phyloP scores from a whole-genome alignment of 2,797 vertebrate species.

The Neoniphon sammara region DNA sequence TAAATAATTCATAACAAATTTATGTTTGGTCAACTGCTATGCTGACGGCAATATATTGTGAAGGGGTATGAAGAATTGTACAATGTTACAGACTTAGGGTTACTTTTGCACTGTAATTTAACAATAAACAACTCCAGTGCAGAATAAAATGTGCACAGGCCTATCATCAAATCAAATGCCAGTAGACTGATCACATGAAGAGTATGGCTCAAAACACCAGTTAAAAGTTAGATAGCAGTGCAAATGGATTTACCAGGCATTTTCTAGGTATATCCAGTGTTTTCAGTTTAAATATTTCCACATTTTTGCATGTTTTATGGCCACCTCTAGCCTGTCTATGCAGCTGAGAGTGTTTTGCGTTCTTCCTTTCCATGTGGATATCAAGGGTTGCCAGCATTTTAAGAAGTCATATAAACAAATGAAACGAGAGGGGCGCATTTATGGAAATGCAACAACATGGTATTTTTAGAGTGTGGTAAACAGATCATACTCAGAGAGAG shows the following conservation, averaged over 20 bases:
- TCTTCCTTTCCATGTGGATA: slow-evolving; percentile 51
- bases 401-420: slow-evolving; percentile 68
- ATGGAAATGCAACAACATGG: slow-evolving; percentile 61
- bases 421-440: slow-evolving; percentile 49
- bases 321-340: slow-evolving; percentile 8
- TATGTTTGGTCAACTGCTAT: background rate
- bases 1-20: background rate
- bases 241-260: too few species aligned
- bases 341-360: slow-evolving; percentile 45
- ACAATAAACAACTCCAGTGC: background rate
- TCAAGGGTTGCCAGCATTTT: slow-evolving; percentile 53
- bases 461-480: slow-evolving; percentile 76
- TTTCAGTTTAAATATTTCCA: slow-evolving; percentile 20
- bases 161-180: too few species aligned
- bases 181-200: background rate
- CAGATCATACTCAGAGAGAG: slow-evolving; percentile 58
- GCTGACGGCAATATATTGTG: background rate
- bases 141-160: background rate
- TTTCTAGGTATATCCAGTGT: background rate
- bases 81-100: background rate
- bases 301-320: slow-evolving; percentile 16
- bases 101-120: background rate
- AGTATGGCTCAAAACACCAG: background rate
- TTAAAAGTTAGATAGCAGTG: too few species aligned
- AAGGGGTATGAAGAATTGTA: background rate